Evolutionary conservation across 2,797 vertebrate genomes (phyloP).

Genomic region (Takifugu rubripes): DNA sequence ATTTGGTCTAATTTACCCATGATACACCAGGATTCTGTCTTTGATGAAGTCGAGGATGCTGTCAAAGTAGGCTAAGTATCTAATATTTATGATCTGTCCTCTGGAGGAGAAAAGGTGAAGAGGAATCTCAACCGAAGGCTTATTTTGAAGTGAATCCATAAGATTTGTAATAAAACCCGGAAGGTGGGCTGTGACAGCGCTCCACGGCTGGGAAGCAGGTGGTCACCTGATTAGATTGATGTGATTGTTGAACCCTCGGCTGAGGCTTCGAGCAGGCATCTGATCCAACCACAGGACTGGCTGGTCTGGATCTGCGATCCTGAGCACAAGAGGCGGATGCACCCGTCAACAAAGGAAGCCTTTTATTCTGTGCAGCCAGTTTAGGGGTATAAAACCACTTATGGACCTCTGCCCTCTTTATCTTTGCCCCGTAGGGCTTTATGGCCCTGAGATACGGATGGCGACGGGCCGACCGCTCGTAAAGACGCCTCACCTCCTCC

Average conservation of each 20-base stretch:
- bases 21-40: conserved; percentile 95
- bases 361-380: too few relatives aligned
- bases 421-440: too few relatives aligned
- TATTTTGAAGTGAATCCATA: not conserved
- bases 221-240: conserved; percentile 94
- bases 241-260: conserved; percentile 96
- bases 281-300: conserved; percentile 97
- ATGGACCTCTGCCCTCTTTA: too few relatives aligned
- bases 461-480: too few relatives aligned
- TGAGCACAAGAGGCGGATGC: conserved; percentile 37
- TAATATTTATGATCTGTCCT: conserved; percentile 96
- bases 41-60: conserved; percentile 97
- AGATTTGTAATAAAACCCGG: too few relatives aligned
- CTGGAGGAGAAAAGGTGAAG: conserved; percentile 55
- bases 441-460: too few relatives aligned
- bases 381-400: too few relatives aligned
- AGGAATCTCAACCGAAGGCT: not conserved
- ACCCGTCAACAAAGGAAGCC: not conserved
- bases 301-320: conserved; percentile 96
- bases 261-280: conserved; percentile 93
- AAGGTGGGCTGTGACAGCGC: too few relatives aligned
- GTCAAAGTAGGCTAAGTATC: conserved; percentile 95
- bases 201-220: not conserved
- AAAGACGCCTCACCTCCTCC: conserved; percentile 84
- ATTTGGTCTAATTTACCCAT: conserved; percentile 77